Evolutionary conservation across 2,888 invertebrate genomes (phyloP).

Genomic region (Apotomis capreana): DNA sequence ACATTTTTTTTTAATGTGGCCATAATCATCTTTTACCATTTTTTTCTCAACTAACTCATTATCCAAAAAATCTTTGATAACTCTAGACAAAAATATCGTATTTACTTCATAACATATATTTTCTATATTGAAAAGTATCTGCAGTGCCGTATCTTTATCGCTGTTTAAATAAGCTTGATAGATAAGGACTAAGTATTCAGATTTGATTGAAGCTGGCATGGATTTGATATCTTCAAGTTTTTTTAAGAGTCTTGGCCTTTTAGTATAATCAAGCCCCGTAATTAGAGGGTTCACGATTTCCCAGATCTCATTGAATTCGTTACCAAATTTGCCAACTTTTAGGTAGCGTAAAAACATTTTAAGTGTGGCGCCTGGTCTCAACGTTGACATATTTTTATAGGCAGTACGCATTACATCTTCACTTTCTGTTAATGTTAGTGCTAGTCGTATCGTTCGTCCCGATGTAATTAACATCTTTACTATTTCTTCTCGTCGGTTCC

Average conservation of each 20-base stretch:
- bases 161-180: slow-evolving; percentile 13
- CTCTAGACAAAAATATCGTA: slow-evolving; percentile 2
- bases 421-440: slow-evolving; percentile 10
- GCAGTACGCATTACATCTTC: slow-evolving; percentile 12
- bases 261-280: not conserved
- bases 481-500: not conserved
- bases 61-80: slow-evolving; percentile 1
- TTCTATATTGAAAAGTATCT: slow-evolving; percentile 14
- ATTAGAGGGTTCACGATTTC: slow-evolving; percentile 21
- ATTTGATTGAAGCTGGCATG: slow-evolving; percentile 14
- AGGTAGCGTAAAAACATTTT: slow-evolving; percentile 26
- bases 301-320: slow-evolving; percentile 3
- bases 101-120: slow-evolving; percentile 25
- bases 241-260: not conserved
- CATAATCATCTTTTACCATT: not conserved
- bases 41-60: not conserved
- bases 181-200: slow-evolving; percentile 17
- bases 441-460: slow-evolving; percentile 8
- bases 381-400: slow-evolving; percentile 1
- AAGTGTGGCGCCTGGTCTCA: slow-evolving; percentile 19
- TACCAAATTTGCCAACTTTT: not conserved
- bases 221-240: not conserved
- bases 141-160: not conserved
- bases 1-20: not conserved
- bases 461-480: slow-evolving; percentile 2